Evolutionary conservation across 2,888 invertebrate species (phyloP).

Genomic region (Reticulitermes lucifugus): DNA sequence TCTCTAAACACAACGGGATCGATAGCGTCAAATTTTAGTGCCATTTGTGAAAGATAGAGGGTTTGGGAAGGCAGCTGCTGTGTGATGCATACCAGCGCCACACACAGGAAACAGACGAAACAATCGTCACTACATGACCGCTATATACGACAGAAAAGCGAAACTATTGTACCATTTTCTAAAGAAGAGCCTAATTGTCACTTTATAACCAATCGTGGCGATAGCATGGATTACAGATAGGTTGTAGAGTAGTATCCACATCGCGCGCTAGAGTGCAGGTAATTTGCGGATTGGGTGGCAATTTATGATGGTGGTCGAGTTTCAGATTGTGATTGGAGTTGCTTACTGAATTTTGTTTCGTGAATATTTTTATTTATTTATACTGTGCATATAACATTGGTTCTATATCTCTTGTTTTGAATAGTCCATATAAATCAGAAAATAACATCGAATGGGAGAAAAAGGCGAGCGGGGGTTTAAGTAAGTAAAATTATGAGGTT

Average conservation of each 20-base stretch:
- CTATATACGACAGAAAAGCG: too few species aligned
- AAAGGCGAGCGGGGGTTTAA: conserved; percentile 38
- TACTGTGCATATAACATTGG: background rate
- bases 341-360: background rate
- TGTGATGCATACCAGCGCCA: too few species aligned
- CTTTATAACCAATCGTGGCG: too few species aligned
- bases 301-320: background rate
- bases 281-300: background rate
- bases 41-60: too few species aligned
- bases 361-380: conserved; percentile 19
- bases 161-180: too few species aligned
- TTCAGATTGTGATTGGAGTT: background rate
- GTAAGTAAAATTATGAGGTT: conserved; percentile 35
- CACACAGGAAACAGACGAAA: too few species aligned
- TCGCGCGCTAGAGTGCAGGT: background rate
- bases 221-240: too few species aligned
- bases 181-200: too few species aligned
- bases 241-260: background rate
- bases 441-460: conserved; percentile 34
- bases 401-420: background rate
- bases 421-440: background rate
- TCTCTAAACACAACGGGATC: too few species aligned
- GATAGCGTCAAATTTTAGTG: too few species aligned
- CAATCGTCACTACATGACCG: too few species aligned
- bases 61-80: too few species aligned